Evolutionary conservation across 2,797 vertebrate species (phyloP).

Genomic region (Sphenodon punctatus): DNA sequence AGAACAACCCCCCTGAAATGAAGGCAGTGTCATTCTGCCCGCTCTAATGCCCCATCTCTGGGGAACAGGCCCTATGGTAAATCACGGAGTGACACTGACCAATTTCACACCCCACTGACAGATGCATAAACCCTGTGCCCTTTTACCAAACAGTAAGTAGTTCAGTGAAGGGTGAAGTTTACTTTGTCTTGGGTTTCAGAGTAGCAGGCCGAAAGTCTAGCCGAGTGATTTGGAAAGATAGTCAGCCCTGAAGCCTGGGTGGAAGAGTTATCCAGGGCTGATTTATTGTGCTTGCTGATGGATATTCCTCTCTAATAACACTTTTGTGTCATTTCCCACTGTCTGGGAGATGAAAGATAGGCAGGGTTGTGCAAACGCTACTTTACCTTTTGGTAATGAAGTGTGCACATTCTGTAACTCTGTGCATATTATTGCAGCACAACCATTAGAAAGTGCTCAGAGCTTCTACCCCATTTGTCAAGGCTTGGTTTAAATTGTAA

Average conservation of each 20-base stretch:
- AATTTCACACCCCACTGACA: conserved; percentile 21
- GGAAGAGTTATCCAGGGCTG: background rate
- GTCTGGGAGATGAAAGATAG: conserved; percentile 33
- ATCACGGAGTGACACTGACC: background rate
- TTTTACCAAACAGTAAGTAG: conserved; percentile 28
- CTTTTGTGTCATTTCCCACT: conserved; percentile 10
- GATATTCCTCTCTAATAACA: conserved; percentile 7
- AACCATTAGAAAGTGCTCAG: background rate
- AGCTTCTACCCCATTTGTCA: conserved; percentile 3
- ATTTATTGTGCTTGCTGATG: conserved; percentile 2
- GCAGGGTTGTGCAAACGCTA: background rate
- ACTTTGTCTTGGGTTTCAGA: conserved; percentile 50
- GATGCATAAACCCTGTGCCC: conserved; percentile 8
- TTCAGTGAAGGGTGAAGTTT: conserved; percentile 42
- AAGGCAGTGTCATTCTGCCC: background rate
- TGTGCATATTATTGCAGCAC: background rate
- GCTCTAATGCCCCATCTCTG: background rate
- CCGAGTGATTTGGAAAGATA: conserved; percentile 1
- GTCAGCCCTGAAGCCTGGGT: background rate
- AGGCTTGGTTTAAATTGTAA: background rate
- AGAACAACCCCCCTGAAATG: background rate
- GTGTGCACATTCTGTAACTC: conserved; percentile 9
- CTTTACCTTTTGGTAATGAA: conserved; percentile 3
- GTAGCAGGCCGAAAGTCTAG: background rate
- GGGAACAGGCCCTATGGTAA: background rate